Base-by-base conservation (phyloP, 1,140 invertebrate genomes). In the Homarus americanus region DNA sequence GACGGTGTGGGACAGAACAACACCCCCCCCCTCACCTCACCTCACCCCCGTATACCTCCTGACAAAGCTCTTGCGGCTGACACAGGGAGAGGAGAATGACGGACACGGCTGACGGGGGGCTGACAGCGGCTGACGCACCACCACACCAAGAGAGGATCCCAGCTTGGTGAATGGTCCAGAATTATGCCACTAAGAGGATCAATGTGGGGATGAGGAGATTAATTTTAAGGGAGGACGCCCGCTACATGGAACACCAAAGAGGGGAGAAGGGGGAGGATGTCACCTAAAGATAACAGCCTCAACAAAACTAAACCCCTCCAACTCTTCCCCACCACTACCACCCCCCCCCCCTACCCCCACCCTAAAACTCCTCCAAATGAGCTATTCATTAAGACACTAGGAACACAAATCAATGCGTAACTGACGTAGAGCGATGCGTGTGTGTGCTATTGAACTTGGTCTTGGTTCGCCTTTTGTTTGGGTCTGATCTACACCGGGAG, bases 191-290 rank as follows among this genome's bases (percentile, higher is more conserved):
- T 53, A 53, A 53, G 78, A 53, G 78, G 78, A 53, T 78, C 75
- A 80, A 53, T n/a, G 78, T 49, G 78, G 32, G 78, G 41, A 53
- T 78, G 75, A 76, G 73, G 40, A 34, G 73, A 76, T 76, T 40
- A 76, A 76, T 76, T 76, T 76, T 7, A n/a, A 24, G 34, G n/a
- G 44, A n/a, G 40, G 40, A n/a, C 24, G 9, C 9, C 9, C 9
- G 44, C 17, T 49, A 49, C 9, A 10, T 49, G 9, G 44, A 49
- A 49, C 9, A 0, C 44, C 44, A 49, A 9, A 24, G 72, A 41
- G 41, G 34, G 78, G 78, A 12, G 78, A 4, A 53, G 4, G n/a
- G 41, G 32, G 73, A 36, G 34, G 36, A n/a, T n/a, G n/a, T n/a
- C n/a, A n/a, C n/a, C n/a, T n/a, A n/a, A n/a, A 73, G 36, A 32